Conservation (phyloP, 2,888 invertebrate species). For the Nezara viridula region DNA sequence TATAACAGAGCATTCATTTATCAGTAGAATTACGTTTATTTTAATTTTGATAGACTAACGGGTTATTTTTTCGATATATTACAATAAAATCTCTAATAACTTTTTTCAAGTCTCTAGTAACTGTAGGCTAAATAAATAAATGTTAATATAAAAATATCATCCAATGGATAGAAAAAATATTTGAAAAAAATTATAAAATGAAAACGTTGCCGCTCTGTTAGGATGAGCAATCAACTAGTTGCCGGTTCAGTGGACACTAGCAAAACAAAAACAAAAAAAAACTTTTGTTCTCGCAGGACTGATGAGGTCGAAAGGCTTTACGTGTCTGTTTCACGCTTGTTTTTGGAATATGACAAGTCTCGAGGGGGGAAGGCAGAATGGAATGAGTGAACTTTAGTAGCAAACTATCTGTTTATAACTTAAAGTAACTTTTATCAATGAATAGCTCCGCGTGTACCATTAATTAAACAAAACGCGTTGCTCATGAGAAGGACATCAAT, state of each 20-base stretch:
- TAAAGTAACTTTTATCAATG: too few species aligned
- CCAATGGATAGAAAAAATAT: background rate
- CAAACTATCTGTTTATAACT: background rate
- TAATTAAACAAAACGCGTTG: too few species aligned
- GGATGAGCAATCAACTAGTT: background rate
- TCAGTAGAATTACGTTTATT: background rate
- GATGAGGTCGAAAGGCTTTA: background rate
- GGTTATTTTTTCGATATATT: background rate
- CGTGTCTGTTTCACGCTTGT: constrained; percentile 36
- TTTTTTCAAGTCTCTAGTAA: too few species aligned
- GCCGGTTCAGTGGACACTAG: constrained; percentile 26
- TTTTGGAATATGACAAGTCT: constrained; percentile 11
- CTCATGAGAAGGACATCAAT: too few species aligned
- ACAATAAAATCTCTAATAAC: background rate
- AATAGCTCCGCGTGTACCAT: too few species aligned
- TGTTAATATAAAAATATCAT: background rate
- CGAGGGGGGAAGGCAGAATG: background rate
- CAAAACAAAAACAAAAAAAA: background rate
- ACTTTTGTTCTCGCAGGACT: constrained; percentile 30
- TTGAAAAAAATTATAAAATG: background rate
- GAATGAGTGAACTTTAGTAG: constrained; percentile 1
- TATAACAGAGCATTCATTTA: too few species aligned
- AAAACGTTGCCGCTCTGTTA: background rate
- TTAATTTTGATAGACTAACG: background rate
- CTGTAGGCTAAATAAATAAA: background rate